Percentiles rank a stretch among this genome's conserved stretches.
phyloP scores from a whole-genome alignment of 2,888 invertebrate species.

The Eristalis intricaria region DNA sequence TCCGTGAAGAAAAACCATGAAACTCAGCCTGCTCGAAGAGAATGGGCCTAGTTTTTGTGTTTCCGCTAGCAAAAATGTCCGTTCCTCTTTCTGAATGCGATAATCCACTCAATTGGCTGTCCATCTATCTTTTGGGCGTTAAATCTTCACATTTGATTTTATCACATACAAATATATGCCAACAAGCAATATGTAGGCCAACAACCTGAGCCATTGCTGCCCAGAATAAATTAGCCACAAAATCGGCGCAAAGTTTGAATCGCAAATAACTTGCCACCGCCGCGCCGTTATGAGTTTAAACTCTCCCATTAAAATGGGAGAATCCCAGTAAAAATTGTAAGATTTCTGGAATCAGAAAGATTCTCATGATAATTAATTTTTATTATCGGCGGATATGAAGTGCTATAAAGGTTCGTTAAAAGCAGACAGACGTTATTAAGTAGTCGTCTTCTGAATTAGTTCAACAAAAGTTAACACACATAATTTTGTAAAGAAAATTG shows the following conservation, averaged over 20 bases:
- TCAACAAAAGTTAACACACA: constrained; percentile 3
- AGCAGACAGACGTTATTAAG: not conserved
- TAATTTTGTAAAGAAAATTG: constrained; percentile 11
- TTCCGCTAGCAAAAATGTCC: no score
- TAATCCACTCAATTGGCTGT: no score
- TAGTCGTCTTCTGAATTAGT: not conserved
- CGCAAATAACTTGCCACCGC: constrained; percentile 49
- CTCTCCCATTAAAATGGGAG: not conserved
- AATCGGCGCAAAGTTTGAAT: constrained; percentile 30
- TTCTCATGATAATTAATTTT: constrained; percentile 52
- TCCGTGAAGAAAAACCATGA: no score
- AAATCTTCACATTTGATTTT: no score
- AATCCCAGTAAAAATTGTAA: constrained; percentile 7
- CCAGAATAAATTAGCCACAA: constrained; percentile 43
- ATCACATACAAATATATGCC: not conserved
- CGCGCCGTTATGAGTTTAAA: constrained; percentile 52
- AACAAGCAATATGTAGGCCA: constrained; percentile 49
- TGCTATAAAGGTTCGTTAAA: constrained; percentile 13
- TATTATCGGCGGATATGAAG: constrained; percentile 21
- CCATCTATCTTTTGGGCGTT: no score
- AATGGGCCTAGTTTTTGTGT: no score
- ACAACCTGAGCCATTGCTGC: constrained; percentile 47
- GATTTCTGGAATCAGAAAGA: constrained; percentile 7
- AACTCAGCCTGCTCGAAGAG: no score
- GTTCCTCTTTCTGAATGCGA: no score